phyloP scores from a whole-genome alignment of 64 coral and sea anemone species.

The Hydrozoanthus tunicans region DNA sequence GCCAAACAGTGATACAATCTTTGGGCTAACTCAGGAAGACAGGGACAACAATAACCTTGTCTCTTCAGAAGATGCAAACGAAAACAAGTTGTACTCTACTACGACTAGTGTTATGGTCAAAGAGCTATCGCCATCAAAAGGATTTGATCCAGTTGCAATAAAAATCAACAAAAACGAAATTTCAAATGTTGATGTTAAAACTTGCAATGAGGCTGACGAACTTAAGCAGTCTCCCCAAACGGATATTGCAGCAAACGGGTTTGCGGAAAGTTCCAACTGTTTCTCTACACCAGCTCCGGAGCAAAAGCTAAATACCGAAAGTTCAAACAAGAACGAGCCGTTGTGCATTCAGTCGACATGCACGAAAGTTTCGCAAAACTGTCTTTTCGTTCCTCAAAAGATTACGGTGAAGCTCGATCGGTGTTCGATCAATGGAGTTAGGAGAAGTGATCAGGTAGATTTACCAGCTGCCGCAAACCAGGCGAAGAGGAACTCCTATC shows the following conservation, averaged over 20 bases:
- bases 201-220: not conserved
- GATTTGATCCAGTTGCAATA: constrained; percentile 18
- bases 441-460: not conserved
- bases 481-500: not conserved
- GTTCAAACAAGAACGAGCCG: not conserved
- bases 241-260: not conserved
- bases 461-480: not conserved
- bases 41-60: not conserved
- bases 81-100: not conserved
- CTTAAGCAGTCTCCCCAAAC: not conserved
- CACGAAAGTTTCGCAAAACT: constrained; percentile 50
- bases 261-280: not conserved
- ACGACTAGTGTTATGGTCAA: not conserved
- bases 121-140: not conserved
- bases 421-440: constrained; percentile 29
- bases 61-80: not conserved
- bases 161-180: constrained; percentile 24
- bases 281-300: not conserved
- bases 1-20: not conserved
- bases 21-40: not conserved
- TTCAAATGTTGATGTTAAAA: constrained; percentile 7
- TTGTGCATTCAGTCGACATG: constrained; percentile 39
- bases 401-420: constrained; percentile 47
- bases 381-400: constrained; percentile 42
- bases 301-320: not conserved